These are phyloP conservation scores for Hipposideros larvatus DNA, from an alignment of 2,797 vertebrate genomes.

Conservation along the genomic window DNA sequence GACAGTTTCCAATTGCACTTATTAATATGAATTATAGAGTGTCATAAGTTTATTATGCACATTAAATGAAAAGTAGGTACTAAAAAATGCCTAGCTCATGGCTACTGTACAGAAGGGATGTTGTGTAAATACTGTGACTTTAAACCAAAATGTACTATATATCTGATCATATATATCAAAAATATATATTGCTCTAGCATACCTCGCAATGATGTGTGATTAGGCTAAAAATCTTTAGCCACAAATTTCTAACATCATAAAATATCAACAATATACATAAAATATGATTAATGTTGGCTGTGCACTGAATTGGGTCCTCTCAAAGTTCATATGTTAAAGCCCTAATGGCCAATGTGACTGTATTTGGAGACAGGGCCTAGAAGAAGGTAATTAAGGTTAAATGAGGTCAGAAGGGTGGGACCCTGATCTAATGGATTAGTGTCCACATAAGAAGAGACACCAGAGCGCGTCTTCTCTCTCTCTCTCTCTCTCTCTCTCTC, in stretches of 20 bases:
- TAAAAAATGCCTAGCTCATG: background rate
- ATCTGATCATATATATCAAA: background rate
- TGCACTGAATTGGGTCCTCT: background rate
- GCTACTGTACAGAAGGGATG: background rate
- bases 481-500: background rate
- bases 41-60: background rate
- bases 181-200: background rate
- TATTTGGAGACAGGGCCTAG: background rate
- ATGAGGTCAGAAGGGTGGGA: background rate
- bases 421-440: background rate
- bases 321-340: background rate
- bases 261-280: background rate
- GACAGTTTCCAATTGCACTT: constrained; percentile 8
- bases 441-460: background rate
- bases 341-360: background rate
- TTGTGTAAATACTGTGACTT: background rate
- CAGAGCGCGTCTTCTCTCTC: no score
- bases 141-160: background rate
- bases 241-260: background rate
- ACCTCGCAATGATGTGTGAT: background rate
- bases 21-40: background rate
- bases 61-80: background rate
- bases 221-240: background rate
- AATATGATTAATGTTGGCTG: background rate
- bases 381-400: background rate